phyloP scores from a whole-genome alignment of 2,113 vertebrate species.

The Rhodinocichla rosea region DNA sequence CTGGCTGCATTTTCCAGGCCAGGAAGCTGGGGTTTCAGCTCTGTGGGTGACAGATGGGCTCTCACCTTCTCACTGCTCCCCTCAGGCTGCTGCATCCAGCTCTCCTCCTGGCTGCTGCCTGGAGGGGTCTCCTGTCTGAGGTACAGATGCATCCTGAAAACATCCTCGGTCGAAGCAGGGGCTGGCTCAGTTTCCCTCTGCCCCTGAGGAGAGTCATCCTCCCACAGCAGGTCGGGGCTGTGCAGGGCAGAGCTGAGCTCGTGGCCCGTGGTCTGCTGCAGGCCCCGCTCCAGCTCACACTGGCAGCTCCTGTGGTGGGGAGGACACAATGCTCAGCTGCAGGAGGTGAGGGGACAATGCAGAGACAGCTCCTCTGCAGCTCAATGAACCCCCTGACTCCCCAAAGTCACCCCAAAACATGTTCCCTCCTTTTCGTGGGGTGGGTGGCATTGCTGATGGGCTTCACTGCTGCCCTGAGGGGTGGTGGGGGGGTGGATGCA shows the following conservation, averaged over 20 bases:
- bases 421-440: background rate
- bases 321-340: background rate
- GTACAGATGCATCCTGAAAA: background rate
- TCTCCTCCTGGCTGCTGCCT: background rate
- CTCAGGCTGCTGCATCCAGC: background rate
- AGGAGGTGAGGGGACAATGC: background rate
- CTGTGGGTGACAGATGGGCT: background rate
- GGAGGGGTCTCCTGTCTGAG: background rate
- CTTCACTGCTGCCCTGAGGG: background rate
- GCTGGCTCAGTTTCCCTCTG: background rate
- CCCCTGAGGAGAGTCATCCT: accelerated
- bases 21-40: background rate
- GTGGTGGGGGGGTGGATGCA: no score
- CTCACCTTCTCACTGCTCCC: background rate
- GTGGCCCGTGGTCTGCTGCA: background rate
- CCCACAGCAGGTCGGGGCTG: background rate
- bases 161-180: accelerated
- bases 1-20: background rate
- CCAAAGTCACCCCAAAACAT: accelerated
- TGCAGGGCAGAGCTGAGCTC: background rate
- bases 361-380: background rate
- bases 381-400: accelerated
- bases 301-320: background rate
- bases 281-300: background rate
- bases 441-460: background rate